These are phyloP conservation scores for Chloroceryle inda DNA, from an alignment of 2,797 vertebrate species.

Conservation along the genomic window DNA sequence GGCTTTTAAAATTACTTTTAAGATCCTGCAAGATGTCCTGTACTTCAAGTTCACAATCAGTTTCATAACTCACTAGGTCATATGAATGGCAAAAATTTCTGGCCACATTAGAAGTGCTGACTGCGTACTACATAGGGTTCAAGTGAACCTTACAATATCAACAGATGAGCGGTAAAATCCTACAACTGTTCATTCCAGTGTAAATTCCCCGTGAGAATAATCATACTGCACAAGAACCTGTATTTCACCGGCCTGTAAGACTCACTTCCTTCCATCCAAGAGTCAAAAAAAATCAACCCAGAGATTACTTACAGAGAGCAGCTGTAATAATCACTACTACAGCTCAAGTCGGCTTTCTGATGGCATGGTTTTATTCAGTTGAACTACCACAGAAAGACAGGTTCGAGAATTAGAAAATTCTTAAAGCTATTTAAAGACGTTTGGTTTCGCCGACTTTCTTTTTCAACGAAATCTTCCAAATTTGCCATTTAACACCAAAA, in stretches of 20 bases:
- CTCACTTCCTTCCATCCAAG: neutral
- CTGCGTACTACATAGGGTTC: neutral
- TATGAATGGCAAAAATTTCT: neutral
- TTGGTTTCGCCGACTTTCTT: neutral
- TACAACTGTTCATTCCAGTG: neutral
- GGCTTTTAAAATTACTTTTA: neutral
- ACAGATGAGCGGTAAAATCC: neutral
- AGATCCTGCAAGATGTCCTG: neutral
- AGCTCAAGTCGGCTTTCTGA: neutral
- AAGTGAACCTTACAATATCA: neutral
- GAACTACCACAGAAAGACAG: neutral
- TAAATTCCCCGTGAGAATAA: neutral
- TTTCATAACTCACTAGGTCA: neutral
- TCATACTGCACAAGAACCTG: neutral
- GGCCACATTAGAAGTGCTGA: neutral
- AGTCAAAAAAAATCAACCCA: neutral
- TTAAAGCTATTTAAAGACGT: neutral
- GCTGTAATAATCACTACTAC: neutral
- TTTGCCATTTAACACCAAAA: neutral
- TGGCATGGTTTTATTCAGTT: neutral
- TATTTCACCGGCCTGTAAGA: neutral
- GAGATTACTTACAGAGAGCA: neutral
- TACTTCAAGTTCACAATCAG: conserved; percentile 21
- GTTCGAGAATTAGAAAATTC: neutral
- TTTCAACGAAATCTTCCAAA: neutral